Evolutionary conservation across 2,888 invertebrate genomes (phyloP), one percentile per base, ranked within the genome.

Genomic region (Mycalesis mineus): DNA sequence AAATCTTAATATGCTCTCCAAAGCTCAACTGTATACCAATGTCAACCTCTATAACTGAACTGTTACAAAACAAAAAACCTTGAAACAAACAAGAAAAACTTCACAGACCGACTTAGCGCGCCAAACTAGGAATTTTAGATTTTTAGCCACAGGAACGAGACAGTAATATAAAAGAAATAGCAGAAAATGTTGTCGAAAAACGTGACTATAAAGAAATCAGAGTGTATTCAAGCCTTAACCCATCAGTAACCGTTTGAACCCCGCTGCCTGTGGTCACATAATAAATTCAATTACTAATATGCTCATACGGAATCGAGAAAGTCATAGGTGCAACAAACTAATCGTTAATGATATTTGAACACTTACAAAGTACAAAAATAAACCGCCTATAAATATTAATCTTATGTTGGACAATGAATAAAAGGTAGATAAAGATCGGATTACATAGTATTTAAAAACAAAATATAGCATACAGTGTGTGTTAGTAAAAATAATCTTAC

Each of bases 331-430:
- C 77, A 75, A 78, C 75, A 76, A 77, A 77, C 74, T 82, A 81
- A 80, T 80, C 78, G 78, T 81, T 87, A 86, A 86, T 84, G 84
- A 83, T 82, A 84, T 82, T 78, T 80, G 83, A 83, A 84, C 80
- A 79, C 80, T 80, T 83, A 82, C 84, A 84, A 83, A 83, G 72
- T 83, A 80, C 73, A 78, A 80, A 77, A 83, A 80, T 84, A 81
- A 84, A 84, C 81, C 73, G 77, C 77, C 82, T 67, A 83, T 86
- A 85, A 86, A 84, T 83, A 84, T 84, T 82, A 84, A 85, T 82
- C 77, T 80, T 81, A 77, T 71, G 77, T 73, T 70, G 69, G 77
- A 82, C 73, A 83, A 80, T 75, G 73, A 77, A 82, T 81, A 81
- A 77, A 69, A 67, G 70, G 66, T 56, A 33, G 33, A 33, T 69